Evolutionary conservation across 2,888 invertebrate species (phyloP).

Genomic region (Cepaea hortensis): DNA sequence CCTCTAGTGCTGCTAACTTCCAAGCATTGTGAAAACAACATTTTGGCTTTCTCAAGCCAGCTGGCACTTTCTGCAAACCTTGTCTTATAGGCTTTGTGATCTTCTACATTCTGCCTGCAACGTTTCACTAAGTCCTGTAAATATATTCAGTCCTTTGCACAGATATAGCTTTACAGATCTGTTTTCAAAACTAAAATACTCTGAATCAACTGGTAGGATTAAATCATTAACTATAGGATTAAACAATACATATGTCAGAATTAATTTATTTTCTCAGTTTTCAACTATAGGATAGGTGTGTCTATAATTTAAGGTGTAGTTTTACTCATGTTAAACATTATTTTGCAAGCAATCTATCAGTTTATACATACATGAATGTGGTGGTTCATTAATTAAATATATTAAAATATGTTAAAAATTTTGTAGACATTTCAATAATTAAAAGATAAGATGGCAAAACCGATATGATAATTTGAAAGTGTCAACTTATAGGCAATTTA

Average conservation of each 20-base stretch:
- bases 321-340: too few species aligned
- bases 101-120: conserved; percentile 92
- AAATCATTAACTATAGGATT: background rate
- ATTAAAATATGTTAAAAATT: too few species aligned
- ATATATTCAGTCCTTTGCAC: background rate
- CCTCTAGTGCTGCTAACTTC: conserved; percentile 87
- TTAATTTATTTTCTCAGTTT: background rate
- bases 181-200: background rate
- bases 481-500: too few species aligned
- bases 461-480: too few species aligned
- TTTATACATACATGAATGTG: too few species aligned
- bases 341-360: too few species aligned
- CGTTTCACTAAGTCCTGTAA: conserved; percentile 86
- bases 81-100: conserved; percentile 94
- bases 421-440: too few species aligned
- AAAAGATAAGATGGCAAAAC: too few species aligned
- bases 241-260: background rate
- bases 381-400: too few species aligned
- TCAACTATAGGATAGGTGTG: too few species aligned
- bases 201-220: background rate
- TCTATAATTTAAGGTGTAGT: too few species aligned
- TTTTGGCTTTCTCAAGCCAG: conserved; percentile 92
- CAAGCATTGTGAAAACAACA: conserved; percentile 86
- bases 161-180: background rate
- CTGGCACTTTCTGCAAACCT: conserved; percentile 93